Percentiles rank a stretch among this genome's conserved stretches.
Evolutionary conservation across 1,140 invertebrate species (phyloP).

Genomic region (Bombus confusus): DNA sequence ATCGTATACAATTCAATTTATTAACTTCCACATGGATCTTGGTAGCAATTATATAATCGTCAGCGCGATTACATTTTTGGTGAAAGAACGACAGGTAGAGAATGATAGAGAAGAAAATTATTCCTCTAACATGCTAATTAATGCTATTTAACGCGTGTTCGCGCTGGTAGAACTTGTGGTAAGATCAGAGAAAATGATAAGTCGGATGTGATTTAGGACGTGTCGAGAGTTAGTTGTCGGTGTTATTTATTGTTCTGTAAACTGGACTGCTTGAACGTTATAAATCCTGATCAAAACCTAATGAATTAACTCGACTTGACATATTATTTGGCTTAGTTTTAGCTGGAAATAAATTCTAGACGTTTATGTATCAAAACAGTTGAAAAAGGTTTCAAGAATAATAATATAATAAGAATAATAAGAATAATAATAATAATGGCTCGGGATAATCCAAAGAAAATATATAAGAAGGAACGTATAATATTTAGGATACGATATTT

Average conservation of each 20-base stretch:
- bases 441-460: too few relatives aligned
- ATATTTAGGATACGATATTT: too few relatives aligned
- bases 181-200: neutral
- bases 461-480: too few relatives aligned
- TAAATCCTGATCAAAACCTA: neutral
- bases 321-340: too few relatives aligned
- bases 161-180: neutral
- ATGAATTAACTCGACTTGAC: neutral
- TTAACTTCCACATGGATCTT: neutral
- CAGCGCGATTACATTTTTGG: neutral
- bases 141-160: neutral
- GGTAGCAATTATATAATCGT: neutral
- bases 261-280: neutral
- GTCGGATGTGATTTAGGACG: neutral
- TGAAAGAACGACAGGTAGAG: too few relatives aligned
- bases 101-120: neutral
- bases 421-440: too few relatives aligned
- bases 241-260: neutral
- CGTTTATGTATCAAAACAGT: neutral
- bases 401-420: too few relatives aligned
- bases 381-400: neutral
- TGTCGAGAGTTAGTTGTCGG: neutral
- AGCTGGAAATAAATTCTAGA: neutral
- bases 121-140: neutral
- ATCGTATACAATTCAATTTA: neutral